Base-by-base conservation (phyloP, 2,797 vertebrate genomes). In the Pogoniulus pusillus region DNA sequence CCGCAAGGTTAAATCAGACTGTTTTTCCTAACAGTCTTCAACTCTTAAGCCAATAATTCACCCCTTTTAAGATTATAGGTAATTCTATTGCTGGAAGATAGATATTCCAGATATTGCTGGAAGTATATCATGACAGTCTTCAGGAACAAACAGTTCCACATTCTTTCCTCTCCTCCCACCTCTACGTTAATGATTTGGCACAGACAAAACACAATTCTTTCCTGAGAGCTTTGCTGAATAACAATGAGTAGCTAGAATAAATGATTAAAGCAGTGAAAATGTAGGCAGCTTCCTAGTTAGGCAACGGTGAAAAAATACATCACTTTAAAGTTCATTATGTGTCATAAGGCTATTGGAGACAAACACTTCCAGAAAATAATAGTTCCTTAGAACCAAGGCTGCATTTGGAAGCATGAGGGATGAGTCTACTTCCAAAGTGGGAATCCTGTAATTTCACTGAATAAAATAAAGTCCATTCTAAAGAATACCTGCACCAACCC, bases 71-170 rank as follows among this genome's bases (percentile, higher is more conserved):
- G 12, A 75, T 58, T 62, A 79, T 3, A 75, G 43, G 51, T 37
- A 90, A 87, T 35, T 78, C 39, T 70, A 82, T 43, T 86, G 63
- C 75, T 75, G 59, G 29, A 70, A 93, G 43, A 55, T 57, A 82
- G n/a, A n/a, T n/a, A n/a, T n/a, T n/a, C n/a, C n/a, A n/a, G n/a
- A n/a, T n/a, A n/a, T n/a, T n/a, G n/a, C n/a, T 60, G 74, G 27
- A 72, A 87, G 15, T 9, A 5, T 27, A 78, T 60, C 19, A 57
- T 81, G 53, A 60, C 82, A 81, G 63, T 16, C 63, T 74, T 74
- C 9, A 23, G 54, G 86, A 91, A 94, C 95, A 92, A 87, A 83
- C 24, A 90, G 82, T 89, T 83, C 84, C 16, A 83, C 17, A 70
- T 81, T 53, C 12, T 63, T 91, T 89, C 60, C 75, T 71, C 57